These are phyloP conservation scores for Oenanthe melanoleuca DNA, from an alignment of 2,113 vertebrate genomes.

Conservation along the genomic window DNA sequence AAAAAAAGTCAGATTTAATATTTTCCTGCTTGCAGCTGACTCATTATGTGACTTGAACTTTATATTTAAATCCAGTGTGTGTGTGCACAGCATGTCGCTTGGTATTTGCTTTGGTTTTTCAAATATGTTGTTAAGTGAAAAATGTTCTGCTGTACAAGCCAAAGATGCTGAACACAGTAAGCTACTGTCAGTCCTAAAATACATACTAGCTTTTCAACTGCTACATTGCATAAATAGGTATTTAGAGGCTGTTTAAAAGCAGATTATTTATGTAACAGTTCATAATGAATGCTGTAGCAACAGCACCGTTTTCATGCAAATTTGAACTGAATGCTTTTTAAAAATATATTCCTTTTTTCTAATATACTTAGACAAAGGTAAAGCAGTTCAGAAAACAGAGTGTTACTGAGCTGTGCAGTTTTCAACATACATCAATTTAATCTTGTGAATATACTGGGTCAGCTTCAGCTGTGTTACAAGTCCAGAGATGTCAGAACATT, in stretches of 20 bases:
- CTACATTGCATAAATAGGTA: slow-evolving; percentile 16
- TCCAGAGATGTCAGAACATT: neutral
- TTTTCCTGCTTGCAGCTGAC: neutral
- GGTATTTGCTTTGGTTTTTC: slow-evolving; percentile 6
- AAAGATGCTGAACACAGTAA: neutral
- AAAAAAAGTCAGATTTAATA: neutral
- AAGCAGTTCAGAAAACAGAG: neutral
- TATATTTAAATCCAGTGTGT: neutral
- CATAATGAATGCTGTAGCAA: neutral
- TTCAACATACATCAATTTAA: neutral
- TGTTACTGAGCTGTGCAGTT: neutral
- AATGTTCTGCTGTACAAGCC: neutral
- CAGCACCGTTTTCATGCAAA: slow-evolving; percentile 10
- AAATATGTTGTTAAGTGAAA: neutral
- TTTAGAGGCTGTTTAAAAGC: slow-evolving; percentile 20
- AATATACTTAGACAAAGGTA: neutral
- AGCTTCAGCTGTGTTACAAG: neutral
- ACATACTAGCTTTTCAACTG: neutral
- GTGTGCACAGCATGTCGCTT: neutral
- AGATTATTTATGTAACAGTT: slow-evolving; percentile 26
- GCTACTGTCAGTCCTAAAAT: slow-evolving; percentile 8
- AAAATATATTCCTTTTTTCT: neutral
- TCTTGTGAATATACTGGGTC: neutral
- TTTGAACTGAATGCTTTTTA: neutral
- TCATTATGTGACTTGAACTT: slow-evolving; percentile 14